These are phyloP conservation scores for Endomychus coccineus DNA, from an alignment of 2,888 invertebrate genomes.

Conservation along the genomic window DNA sequence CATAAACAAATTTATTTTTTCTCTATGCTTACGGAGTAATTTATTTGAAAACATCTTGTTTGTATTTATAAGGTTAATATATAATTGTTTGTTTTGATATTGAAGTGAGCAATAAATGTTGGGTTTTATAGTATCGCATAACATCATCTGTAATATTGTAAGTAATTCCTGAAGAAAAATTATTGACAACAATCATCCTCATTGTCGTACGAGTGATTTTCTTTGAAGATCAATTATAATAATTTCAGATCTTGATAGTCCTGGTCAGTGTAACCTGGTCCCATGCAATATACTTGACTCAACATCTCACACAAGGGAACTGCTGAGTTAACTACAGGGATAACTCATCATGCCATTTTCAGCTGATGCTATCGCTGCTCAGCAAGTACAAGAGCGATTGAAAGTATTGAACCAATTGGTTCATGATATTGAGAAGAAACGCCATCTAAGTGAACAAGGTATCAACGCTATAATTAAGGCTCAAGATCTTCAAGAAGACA, in stretches of 20 bases:
- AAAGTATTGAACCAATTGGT: slow-evolving; percentile 68
- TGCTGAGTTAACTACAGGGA: background rate
- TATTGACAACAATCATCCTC: too few relatives aligned
- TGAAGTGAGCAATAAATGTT: too few relatives aligned
- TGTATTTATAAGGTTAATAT: too few relatives aligned
- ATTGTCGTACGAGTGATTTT: too few relatives aligned
- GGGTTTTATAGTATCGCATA: too few relatives aligned
- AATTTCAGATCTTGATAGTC: slow-evolving; percentile 14
- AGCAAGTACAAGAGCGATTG: slow-evolving; percentile 65
- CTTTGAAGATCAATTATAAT: too few relatives aligned
- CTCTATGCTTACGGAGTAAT: too few relatives aligned
- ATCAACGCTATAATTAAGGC: slow-evolving; percentile 70
- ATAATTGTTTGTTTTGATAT: too few relatives aligned
- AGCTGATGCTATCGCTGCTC: slow-evolving; percentile 64
- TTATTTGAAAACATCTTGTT: too few relatives aligned
- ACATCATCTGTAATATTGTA: slow-evolving; percentile 29
- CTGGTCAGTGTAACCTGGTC: slow-evolving; percentile 48
- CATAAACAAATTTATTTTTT: too few relatives aligned
- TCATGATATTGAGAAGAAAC: slow-evolving; percentile 74
- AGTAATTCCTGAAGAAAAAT: slow-evolving; percentile 13
- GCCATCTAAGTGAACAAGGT: slow-evolving; percentile 72
- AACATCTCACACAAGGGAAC: too few relatives aligned
- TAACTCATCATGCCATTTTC: slow-evolving; percentile 60
- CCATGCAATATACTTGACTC: slow-evolving; percentile 47
- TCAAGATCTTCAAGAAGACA: slow-evolving; percentile 45